phyloP scores from a whole-genome alignment of 2,888 invertebrate species.

The Dorcus parallelipipedus region DNA sequence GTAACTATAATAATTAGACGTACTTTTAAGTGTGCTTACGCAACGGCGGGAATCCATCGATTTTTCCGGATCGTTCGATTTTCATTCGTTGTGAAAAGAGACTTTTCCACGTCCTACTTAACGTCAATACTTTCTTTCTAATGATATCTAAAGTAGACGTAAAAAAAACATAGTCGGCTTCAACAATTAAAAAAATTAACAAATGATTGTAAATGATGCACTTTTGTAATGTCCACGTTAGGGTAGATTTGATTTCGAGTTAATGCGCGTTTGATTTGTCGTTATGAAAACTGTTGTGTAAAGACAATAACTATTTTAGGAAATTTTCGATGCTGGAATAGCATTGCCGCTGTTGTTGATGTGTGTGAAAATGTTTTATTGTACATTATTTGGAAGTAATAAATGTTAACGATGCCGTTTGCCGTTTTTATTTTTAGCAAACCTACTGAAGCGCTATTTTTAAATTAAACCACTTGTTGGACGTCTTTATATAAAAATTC shows the following conservation, averaged over 20 bases:
- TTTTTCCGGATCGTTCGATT: too few relatives aligned
- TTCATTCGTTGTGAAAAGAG: too few relatives aligned
- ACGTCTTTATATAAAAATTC: too few relatives aligned
- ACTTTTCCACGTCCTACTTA: constrained; percentile 46
- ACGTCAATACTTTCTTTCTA: constrained; percentile 44
- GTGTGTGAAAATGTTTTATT: constrained; percentile 15
- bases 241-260: constrained; percentile 1
- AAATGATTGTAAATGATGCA: neutral
- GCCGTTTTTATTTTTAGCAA: too few relatives aligned
- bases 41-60: too few relatives aligned
- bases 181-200: neutral
- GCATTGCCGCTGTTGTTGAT: constrained; percentile 9
- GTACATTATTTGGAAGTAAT: constrained; percentile 8
- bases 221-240: neutral
- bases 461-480: too few relatives aligned
- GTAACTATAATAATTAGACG: too few relatives aligned
- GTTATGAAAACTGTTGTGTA: constrained; percentile 46
- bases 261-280: neutral
- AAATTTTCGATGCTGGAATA: constrained; percentile 27
- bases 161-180: too few relatives aligned
- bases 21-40: too few relatives aligned
- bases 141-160: neutral
- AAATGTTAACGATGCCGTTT: neutral
- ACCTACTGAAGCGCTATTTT: too few relatives aligned
- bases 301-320: constrained; percentile 51